Percentiles rank a stretch among this genome's conserved stretches.
Conservation (phyloP, 2,797 vertebrate species). For the Chaunax sp. region DNA sequence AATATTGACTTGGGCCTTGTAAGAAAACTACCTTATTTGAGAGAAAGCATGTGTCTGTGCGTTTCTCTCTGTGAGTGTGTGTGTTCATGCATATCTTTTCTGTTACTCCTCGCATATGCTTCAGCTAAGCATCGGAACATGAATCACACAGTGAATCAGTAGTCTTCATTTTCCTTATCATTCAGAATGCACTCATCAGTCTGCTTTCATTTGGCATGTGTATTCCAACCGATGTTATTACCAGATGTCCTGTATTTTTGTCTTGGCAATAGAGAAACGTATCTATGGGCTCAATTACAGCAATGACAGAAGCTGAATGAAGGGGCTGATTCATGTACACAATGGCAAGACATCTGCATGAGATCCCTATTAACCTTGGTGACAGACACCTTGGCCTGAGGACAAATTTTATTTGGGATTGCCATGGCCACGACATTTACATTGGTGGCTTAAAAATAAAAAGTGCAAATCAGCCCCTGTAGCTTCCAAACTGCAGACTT, state of each 20-base stretch:
- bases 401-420: conserved; percentile 73
- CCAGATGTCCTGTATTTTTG: conserved; percentile 83
- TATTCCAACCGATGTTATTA: conserved; percentile 80
- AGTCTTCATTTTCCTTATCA: conserved; percentile 76
- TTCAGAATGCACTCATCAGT: conserved; percentile 73
- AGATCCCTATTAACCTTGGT: conserved; percentile 78
- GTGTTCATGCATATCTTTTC: conserved; percentile 53
- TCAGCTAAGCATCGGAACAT: conserved; percentile 49
- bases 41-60: conserved; percentile 25
- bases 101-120: conserved; percentile 49
- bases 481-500: conserved; percentile 20
- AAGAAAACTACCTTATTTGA: conserved; percentile 61
- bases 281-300: conserved; percentile 81
- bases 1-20: conserved; percentile 71
- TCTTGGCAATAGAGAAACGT: conserved; percentile 71
- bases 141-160: conserved; percentile 59
- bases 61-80: conserved; percentile 14
- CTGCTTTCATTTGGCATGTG: conserved; percentile 73
- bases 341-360: conserved; percentile 81
- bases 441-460: conserved; percentile 44
- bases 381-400: conserved; percentile 67
- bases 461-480: conserved; percentile 18
- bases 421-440: conserved; percentile 67
- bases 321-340: conserved; percentile 76
- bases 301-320: conserved; percentile 80